Percentiles rank a stretch among this genome's conserved stretches.
phyloP scores from a whole-genome alignment of 2,888 invertebrate genomes.

The Leptopilina myrica region DNA sequence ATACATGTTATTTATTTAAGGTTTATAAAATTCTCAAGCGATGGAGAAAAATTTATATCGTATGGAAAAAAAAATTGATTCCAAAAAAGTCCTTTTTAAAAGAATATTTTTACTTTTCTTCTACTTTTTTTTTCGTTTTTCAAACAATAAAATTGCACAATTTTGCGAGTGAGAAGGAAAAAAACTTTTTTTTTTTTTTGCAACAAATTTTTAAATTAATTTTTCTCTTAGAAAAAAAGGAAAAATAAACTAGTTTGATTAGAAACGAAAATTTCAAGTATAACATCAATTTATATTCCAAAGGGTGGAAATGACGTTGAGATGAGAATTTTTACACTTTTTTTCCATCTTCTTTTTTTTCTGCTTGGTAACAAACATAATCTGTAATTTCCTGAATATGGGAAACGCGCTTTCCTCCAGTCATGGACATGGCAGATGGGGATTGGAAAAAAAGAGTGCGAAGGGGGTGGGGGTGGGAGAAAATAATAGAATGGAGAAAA shows the following conservation, averaged over 20 bases:
- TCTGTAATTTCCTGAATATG: slow-evolving; percentile 1
- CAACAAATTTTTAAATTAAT: background rate
- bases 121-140: too few species aligned
- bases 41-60: too few species aligned
- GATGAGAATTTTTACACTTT: slow-evolving; percentile 2
- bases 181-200: background rate
- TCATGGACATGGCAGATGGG: background rate
- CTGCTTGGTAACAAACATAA: background rate
- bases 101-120: too few species aligned
- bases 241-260: background rate
- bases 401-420: background rate
- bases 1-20: too few species aligned
- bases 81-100: too few species aligned
- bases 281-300: background rate
- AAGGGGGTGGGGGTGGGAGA: too few species aligned
- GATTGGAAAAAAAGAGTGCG: too few species aligned
- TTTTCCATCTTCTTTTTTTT: too few species aligned
- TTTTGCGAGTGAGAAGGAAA: slow-evolving; percentile 2
- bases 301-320: background rate
- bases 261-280: background rate
- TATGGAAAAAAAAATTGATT: too few species aligned
- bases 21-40: too few species aligned
- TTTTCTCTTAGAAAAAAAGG: background rate
- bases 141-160: slow-evolving; percentile 5
- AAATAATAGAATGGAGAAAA: background rate